Conservation (phyloP, 1,140 invertebrate genomes). For the Drepana arcuata region DNA sequence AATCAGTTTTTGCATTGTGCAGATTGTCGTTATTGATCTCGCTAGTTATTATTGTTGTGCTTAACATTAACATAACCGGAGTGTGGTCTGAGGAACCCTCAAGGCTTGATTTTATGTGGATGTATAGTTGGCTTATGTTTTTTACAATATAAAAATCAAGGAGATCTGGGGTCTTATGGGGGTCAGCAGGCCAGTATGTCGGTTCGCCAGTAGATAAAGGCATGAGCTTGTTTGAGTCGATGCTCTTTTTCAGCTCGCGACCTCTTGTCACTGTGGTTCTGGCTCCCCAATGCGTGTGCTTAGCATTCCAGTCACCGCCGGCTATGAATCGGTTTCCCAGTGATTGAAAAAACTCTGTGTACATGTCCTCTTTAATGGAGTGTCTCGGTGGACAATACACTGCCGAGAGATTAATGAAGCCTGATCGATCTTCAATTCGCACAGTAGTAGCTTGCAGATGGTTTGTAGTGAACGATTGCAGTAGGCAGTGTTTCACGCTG, state of each 20-base stretch:
- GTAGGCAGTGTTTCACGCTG: constrained; percentile 8
- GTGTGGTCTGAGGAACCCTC: constrained; percentile 14
- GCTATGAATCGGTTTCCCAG: constrained; percentile 10
- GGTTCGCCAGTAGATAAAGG: constrained; percentile 10
- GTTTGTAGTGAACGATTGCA: neutral
- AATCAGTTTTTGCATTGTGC: constrained; percentile 7
- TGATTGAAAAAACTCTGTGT: constrained; percentile 6
- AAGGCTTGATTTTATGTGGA: constrained; percentile 5
- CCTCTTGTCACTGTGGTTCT: constrained; percentile 10
- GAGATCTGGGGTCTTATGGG: constrained; percentile 12
- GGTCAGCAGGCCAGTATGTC: constrained; percentile 18
- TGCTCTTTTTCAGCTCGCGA: constrained; percentile 2
- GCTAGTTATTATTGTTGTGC: neutral
- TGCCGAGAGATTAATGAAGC: constrained; percentile 2
- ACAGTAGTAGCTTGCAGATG: constrained; percentile 13
- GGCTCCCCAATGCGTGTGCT: constrained; percentile 13
- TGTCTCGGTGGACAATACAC: constrained; percentile 14
- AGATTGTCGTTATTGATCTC: neutral
- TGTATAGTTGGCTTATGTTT: constrained; percentile 1
- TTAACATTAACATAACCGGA: constrained; percentile 4
- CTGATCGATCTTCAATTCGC: neutral
- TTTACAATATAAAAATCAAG: constrained; percentile 16
- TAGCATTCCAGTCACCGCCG: constrained; percentile 22
- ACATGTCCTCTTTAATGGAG: constrained; percentile 8
- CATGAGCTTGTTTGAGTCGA: neutral